Evolutionary conservation across 2,113 vertebrate genomes (phyloP), one percentile per base, ranked within the genome.

Genomic region (Aix galericulata): DNA sequence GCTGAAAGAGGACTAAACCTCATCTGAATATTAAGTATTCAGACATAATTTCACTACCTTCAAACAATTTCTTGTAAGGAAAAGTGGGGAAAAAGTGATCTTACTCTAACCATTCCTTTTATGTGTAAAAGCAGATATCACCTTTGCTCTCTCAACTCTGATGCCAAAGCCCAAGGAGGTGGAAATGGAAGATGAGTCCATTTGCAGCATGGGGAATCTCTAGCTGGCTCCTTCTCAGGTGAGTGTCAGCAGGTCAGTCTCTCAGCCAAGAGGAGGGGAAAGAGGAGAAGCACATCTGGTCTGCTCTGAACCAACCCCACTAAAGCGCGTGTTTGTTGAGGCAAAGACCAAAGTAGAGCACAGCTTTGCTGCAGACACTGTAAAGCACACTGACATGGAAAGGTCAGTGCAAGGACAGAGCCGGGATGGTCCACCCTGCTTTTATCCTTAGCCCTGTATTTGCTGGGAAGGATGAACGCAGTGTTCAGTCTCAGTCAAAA

Each of bases 1-100:
- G 84, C 59, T 88, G 82, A 91, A 95, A 94, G 81, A 95, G 63
- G 71, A 72, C 40, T 69, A 71, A 95, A 89, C n/a, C 66, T 77
- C 63, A 90, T 83, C 85, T 77, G 94, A 96, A 95, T 96, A 86
- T 95, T 95, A 94, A 96, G 17, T 68, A 82, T 72, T 74, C 46
- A 71, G 78, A 60, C 1, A 13, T 87, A 22, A 40, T 94, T 93
- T 89, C 66, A 38, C 34, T 75, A 68, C 55, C 25, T 93, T 89
- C 63, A 67, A 86, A 86, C 22, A 69, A 81, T 29, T 87, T 89
- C 23, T 79, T 3, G 64, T 85, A 82, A 62, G 16, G 31, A 93
- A 73, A 91, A 89, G 25, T 36, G 17, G 9, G 3, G 34, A 63
- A 91, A 77, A 32, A 76, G 12, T 62, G 63, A 89, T 32, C 15